Base-by-base conservation (phyloP, 2,113 vertebrate species). In the Nyctereutes procyonoides region DNA sequence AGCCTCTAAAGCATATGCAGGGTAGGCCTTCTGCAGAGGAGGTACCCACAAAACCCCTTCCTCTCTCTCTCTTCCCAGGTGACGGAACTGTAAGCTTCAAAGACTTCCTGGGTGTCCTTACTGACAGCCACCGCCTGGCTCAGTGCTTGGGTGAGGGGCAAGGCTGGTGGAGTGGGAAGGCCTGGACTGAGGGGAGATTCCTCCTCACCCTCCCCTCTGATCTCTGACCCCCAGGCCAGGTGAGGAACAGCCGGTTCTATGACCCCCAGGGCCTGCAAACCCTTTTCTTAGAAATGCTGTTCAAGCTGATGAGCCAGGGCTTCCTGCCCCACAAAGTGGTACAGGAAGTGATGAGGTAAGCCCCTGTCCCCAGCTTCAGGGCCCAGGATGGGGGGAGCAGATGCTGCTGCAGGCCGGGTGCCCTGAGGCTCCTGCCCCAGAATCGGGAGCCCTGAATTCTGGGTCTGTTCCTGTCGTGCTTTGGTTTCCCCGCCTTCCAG, bases 41-140 rank as follows among this genome's bases (percentile, higher is more conserved):
- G 55, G 14, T 15, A 63, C 56, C 74, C 19, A 32, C 9, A 26
- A 63, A 14, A 17, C 10, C 16, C 32, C 1, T n/a, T 22, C 24
- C n/a, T 53, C 38, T 55, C 43, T 87, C 69, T 83, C 53, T 90
- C 84, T 38, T 58, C 74, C 65, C 92, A 97, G 97, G 88, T 80
- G 95, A 97, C 10, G 86, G 93, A 83, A 88, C 48, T 0, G 62
- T 98, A 32, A 93, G 87, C 82, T 95, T 97, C 91, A 74, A 80
- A 76, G 93, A 97, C 58, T 97, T 97, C 79, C 86, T 95, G 56
- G 96, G 86, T 56, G 86, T 98, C 60, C 93, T 92, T 82, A 83
- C 93, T 15, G 86, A 97, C 92, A 96, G 74, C n/a, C 51, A 94
- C 32, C 53, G 8, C 56, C 53, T 98, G 2, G 65, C 83, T 38